A percentile compares a stretch with the other conserved stretches of the same genome.
Conservation (phyloP, 2,113 vertebrate species). For the Rhinolophus sinicus region DNA sequence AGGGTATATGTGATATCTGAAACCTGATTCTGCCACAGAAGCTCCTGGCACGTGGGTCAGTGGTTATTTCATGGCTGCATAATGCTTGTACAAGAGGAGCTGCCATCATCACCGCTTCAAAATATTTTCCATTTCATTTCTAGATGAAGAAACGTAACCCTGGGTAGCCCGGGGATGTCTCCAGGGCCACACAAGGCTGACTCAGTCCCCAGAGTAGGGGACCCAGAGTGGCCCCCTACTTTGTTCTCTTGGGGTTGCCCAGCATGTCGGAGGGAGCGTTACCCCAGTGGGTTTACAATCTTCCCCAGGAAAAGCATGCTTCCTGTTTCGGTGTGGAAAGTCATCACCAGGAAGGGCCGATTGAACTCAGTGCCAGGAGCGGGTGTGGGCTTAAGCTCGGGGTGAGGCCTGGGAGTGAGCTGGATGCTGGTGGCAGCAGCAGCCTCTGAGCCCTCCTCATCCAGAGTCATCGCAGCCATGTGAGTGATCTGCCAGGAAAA, state of each 20-base stretch:
- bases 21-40: background rate
- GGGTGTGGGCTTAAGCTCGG: accelerated
- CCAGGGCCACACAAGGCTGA: background rate
- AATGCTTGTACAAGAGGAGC: background rate
- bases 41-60: accelerated
- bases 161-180: background rate
- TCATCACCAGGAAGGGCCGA: constrained; percentile 87
- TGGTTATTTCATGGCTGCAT: accelerated
- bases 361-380: constrained; percentile 67
- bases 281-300: background rate
- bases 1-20: accelerated
- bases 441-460: background rate
- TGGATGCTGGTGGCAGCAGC: background rate
- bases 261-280: accelerated
- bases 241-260: accelerated
- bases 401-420: background rate
- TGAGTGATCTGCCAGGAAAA: constrained; percentile 11
- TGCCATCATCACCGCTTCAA: background rate
- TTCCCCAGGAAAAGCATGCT: background rate
- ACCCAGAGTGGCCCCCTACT: too few species aligned
- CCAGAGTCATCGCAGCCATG: background rate
- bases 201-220: background rate
- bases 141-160: background rate
- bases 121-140: background rate
- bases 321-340: constrained; percentile 68